Evolutionary conservation across 2,797 vertebrate species (phyloP).

Genomic region (Silurus aristotelis): DNA sequence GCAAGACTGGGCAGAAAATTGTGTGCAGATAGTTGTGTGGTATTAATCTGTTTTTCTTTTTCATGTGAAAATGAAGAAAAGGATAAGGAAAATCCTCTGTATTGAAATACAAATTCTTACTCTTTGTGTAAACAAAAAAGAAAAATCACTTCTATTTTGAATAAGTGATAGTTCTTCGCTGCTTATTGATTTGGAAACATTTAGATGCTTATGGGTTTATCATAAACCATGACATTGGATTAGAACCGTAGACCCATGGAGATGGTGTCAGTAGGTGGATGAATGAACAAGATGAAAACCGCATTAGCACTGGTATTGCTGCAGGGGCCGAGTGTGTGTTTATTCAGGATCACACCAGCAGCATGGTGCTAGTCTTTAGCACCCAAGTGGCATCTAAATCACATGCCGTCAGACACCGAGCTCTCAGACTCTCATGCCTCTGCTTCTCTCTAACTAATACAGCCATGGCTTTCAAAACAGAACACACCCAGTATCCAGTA

Average conservation of each 20-base stretch:
- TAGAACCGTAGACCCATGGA: constrained; percentile 18
- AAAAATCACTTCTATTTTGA: background rate
- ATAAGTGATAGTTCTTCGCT: background rate
- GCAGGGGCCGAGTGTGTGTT: constrained; percentile 41
- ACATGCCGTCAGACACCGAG: constrained; percentile 37
- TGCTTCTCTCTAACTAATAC: constrained; percentile 16
- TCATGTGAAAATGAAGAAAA: background rate
- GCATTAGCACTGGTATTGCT: background rate
- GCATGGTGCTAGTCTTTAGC: constrained; percentile 41
- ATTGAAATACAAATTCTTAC: background rate
- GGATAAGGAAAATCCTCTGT: background rate
- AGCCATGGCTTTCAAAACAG: background rate
- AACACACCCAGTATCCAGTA: background rate
- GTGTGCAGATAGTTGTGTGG: background rate
- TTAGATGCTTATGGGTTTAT: background rate
- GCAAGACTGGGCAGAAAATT: background rate
- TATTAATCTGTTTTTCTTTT: constrained; percentile 35
- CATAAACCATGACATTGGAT: no score
- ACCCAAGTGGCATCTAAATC: constrained; percentile 63
- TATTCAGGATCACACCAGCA: constrained; percentile 51
- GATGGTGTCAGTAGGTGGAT: background rate
- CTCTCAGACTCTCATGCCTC: constrained; percentile 20
- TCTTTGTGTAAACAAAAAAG: background rate
- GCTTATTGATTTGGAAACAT: background rate
- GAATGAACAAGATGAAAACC: background rate